Conservation (phyloP, 1,140 invertebrate genomes). For the Drosophila repletoides region DNA sequence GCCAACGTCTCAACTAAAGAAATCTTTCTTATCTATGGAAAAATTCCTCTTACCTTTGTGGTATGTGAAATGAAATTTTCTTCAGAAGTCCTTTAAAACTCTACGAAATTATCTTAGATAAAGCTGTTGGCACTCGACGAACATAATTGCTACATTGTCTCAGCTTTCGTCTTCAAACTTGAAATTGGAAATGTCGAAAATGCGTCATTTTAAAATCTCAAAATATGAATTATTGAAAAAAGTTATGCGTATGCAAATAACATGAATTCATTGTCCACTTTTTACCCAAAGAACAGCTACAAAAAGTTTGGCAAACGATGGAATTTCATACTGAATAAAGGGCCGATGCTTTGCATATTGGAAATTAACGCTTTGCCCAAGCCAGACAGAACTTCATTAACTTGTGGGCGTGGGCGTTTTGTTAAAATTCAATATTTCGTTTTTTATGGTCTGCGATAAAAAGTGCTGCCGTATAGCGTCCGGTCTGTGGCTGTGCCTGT, state of each 20-base stretch:
- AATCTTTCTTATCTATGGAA: too few species aligned
- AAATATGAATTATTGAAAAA: not conserved
- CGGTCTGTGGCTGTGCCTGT: not conserved
- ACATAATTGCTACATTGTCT: too few species aligned
- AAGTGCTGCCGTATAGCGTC: not conserved
- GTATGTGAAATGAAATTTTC: too few species aligned
- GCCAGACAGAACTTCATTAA: conserved; percentile 45
- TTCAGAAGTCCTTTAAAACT: too few species aligned
- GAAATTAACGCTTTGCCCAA: conserved; percentile 11
- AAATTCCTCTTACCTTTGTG: too few species aligned
- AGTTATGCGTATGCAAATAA: not conserved
- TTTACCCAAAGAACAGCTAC: not conserved
- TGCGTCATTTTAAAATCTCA: not conserved
- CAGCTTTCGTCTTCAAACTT: too few species aligned
- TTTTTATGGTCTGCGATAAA: conserved; percentile 1
- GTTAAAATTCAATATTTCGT: conserved; percentile 20
- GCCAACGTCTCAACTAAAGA: too few species aligned
- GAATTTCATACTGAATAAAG: too few species aligned
- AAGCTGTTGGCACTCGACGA: too few species aligned
- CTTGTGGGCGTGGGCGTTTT: conserved; percentile 12
- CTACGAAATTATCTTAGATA: too few species aligned
- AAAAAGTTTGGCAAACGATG: not conserved
- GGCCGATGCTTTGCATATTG: conserved; percentile 7
- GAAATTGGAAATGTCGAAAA: too few species aligned
- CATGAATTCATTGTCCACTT: too few species aligned